A percentile compares a stretch with the other conserved stretches of the same genome.
phyloP scores from a whole-genome alignment of 1,140 invertebrate species.

The Belonocnema kinseyi region DNA sequence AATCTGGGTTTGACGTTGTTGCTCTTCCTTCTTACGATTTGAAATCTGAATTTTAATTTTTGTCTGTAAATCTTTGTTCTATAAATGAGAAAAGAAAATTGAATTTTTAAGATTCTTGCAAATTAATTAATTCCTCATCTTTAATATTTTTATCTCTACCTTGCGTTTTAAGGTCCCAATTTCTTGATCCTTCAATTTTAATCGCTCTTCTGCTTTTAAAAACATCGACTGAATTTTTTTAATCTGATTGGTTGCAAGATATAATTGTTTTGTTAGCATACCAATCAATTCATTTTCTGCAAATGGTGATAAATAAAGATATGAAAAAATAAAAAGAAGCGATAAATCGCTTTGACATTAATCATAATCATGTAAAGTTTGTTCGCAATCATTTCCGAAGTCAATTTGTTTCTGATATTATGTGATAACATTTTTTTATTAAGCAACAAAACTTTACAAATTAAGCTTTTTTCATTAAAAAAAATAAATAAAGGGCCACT shows the following conservation, averaged over 20 bases:
- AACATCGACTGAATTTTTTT: slow-evolving; percentile 59
- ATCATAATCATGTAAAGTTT: too few species aligned
- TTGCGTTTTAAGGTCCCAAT: slow-evolving; percentile 63
- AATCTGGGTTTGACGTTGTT: slow-evolving; percentile 49
- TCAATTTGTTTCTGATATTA: too few species aligned
- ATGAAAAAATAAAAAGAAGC: background rate
- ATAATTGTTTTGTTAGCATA: slow-evolving; percentile 58
- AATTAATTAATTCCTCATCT: slow-evolving; percentile 14
- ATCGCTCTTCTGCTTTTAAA: slow-evolving; percentile 57
- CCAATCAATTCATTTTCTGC: slow-evolving; percentile 11
- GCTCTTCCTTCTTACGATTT: slow-evolving; percentile 52
- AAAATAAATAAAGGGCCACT: too few species aligned
- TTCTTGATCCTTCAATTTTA: slow-evolving; percentile 62
- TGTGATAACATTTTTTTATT: too few species aligned
- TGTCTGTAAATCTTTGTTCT: slow-evolving; percentile 47
- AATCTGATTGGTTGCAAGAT: slow-evolving; percentile 59
- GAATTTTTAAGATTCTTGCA: background rate
- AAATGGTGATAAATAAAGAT: background rate
- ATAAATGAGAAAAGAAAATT: background rate
- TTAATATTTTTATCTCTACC: slow-evolving; percentile 47
- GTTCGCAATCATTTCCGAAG: too few species aligned
- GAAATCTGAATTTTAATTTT: slow-evolving; percentile 58
- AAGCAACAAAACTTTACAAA: too few species aligned
- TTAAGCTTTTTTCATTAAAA: too few species aligned
- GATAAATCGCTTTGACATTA: too few species aligned